Conservation (phyloP, 2,888 invertebrate species). For the Leucophenga maculata region DNA sequence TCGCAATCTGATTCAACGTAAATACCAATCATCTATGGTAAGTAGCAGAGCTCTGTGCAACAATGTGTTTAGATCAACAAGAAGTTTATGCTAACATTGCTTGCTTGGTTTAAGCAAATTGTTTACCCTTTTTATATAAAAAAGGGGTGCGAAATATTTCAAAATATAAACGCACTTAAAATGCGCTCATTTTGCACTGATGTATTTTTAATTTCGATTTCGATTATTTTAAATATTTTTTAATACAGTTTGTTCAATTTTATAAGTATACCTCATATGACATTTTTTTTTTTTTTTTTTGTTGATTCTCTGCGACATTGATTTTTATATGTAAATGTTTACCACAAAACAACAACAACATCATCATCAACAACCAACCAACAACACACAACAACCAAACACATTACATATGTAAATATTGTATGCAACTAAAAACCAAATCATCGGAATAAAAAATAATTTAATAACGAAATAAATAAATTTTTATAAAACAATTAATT, state of each 20-base stretch:
- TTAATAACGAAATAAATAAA: slow-evolving; percentile 23
- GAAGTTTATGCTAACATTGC: neutral
- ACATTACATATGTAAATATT: slow-evolving; percentile 28
- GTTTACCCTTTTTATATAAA: slow-evolving; percentile 27
- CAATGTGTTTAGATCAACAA: neutral
- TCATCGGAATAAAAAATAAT: slow-evolving; percentile 15
- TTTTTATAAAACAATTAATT: slow-evolving; percentile 28
- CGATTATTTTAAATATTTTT: slow-evolving; percentile 6
- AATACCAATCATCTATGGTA: slow-evolving; percentile 98
- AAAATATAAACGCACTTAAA: neutral
- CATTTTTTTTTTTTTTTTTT: slow-evolving; percentile 46
- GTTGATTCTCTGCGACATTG: slow-evolving; percentile 19
- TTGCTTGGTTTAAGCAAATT: slow-evolving; percentile 9
- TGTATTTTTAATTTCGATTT: slow-evolving; percentile 6
- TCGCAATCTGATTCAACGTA: slow-evolving; percentile 94
- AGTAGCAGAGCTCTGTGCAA: slow-evolving; percentile 77
- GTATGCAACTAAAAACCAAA: slow-evolving; percentile 32
- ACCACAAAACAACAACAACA: slow-evolving; percentile 44
- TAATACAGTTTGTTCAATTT: slow-evolving; percentile 13
- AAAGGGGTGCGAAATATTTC: neutral
- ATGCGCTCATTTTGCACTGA: slow-evolving; percentile 10
- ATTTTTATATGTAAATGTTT: slow-evolving; percentile 24
- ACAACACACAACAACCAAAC: slow-evolving; percentile 42
- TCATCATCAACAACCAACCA: slow-evolving; percentile 31
- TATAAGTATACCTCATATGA: slow-evolving; percentile 48